These are phyloP conservation scores for Bombus sibiricus DNA, from an alignment of 1,140 invertebrate species.

Conservation along the genomic window DNA sequence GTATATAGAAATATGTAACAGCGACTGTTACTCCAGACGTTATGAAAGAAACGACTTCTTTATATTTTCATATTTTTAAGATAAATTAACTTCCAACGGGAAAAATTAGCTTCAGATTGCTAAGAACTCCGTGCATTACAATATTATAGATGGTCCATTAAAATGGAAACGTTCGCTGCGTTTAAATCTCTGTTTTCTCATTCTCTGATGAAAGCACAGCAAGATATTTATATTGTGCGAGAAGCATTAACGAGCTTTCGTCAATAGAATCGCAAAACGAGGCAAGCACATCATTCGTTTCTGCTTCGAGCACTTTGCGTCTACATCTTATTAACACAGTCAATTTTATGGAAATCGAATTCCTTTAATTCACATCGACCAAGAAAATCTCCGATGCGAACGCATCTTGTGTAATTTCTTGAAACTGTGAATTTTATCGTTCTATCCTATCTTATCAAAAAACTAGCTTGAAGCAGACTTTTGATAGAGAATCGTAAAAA, in stretches of 20 bases:
- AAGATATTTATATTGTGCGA: neutral
- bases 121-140: neutral
- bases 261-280: neutral
- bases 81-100: neutral
- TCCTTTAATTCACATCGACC: conserved; percentile 14
- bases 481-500: too few species aligned
- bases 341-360: conserved; percentile 40
- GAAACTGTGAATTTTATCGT: neutral
- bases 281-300: neutral
- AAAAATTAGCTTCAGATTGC: too few species aligned
- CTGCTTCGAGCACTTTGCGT: neutral
- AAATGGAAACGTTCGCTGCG: neutral
- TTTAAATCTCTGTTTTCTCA: neutral
- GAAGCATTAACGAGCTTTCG: neutral
- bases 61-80: neutral
- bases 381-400: neutral
- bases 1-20: neutral
- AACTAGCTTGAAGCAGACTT: too few species aligned
- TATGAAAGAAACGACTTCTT: neutral
- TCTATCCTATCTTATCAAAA: neutral
- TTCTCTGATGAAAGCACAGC: neutral
- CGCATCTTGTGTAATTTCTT: neutral
- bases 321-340: neutral
- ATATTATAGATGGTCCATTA: neutral
- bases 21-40: neutral